These are phyloP conservation scores for Linnaemya tessellans DNA, from an alignment of 2,888 invertebrate genomes.

Conservation along the genomic window DNA sequence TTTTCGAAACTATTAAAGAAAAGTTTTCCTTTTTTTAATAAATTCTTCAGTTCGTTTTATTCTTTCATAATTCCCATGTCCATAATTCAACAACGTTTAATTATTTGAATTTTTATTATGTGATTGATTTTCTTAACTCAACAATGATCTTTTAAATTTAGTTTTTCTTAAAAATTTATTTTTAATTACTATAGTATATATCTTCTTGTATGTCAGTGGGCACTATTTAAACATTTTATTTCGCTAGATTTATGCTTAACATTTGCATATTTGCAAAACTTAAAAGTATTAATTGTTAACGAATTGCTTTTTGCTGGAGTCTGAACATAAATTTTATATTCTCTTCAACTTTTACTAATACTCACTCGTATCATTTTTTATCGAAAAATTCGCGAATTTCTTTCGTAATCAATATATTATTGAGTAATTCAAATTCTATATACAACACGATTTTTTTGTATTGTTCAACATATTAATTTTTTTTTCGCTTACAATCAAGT, in stretches of 20 bases:
- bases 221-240: neutral
- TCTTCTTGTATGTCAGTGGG: neutral
- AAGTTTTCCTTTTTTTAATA: constrained; percentile 45
- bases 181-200: neutral
- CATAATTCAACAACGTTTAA: neutral
- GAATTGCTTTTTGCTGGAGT: constrained; percentile 1
- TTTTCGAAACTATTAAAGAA: constrained; percentile 8
- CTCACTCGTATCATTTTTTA: too few species aligned
- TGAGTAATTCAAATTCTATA: too few species aligned
- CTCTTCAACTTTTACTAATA: neutral
- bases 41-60: neutral
- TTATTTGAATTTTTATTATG: neutral
- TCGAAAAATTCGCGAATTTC: neutral
- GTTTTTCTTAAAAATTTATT: neutral
- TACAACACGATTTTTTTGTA: too few species aligned
- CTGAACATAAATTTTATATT: neutral
- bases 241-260: neutral
- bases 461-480: too few species aligned
- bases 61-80: neutral
- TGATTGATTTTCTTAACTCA: constrained; percentile 64
- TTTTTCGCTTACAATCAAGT: too few species aligned
- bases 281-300: neutral
- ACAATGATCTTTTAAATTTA: constrained; percentile 40
- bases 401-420: too few species aligned
- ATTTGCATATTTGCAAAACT: neutral